Evolutionary conservation across 2,797 vertebrate genomes (phyloP).

Genomic region (Psittacula echo): DNA sequence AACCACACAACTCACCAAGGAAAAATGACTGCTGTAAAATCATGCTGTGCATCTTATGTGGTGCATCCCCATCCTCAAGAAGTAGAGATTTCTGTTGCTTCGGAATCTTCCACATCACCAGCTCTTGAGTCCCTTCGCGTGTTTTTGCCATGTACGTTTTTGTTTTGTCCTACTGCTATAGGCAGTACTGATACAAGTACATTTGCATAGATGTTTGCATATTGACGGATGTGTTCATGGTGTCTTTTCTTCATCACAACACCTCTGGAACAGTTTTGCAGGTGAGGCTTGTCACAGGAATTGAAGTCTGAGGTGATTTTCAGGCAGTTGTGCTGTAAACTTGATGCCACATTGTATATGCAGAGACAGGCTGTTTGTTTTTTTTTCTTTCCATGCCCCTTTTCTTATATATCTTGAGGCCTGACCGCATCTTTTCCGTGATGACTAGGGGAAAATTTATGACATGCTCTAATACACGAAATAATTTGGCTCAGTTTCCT

Average conservation of each 20-base stretch:
- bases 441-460: neutral
- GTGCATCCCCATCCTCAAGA: neutral
- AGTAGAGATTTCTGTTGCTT: neutral
- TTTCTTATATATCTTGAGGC: neutral
- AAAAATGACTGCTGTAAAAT: neutral
- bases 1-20: rapidly evolving
- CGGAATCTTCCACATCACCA: neutral
- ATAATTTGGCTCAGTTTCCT: neutral
- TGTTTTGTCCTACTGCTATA: neutral
- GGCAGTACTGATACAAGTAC: neutral
- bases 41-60: rapidly evolving
- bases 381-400: neutral
- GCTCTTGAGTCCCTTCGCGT: neutral
- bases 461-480: neutral
- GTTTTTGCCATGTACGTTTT: neutral
- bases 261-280: slow-evolving; percentile 51
- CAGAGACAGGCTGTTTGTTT: neutral
- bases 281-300: slow-evolving; percentile 35
- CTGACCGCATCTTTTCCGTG: neutral
- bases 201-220: slow-evolving; percentile 8
- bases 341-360: neutral
- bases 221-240: neutral
- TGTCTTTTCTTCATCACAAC: slow-evolving; percentile 4
- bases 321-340: neutral
- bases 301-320: slow-evolving; percentile 37